A percentile compares a stretch with the other conserved stretches of the same genome.
These are phyloP conservation scores for Molossus alvarezi DNA, from an alignment of 2,797 vertebrate species.

Conservation along the genomic window DNA sequence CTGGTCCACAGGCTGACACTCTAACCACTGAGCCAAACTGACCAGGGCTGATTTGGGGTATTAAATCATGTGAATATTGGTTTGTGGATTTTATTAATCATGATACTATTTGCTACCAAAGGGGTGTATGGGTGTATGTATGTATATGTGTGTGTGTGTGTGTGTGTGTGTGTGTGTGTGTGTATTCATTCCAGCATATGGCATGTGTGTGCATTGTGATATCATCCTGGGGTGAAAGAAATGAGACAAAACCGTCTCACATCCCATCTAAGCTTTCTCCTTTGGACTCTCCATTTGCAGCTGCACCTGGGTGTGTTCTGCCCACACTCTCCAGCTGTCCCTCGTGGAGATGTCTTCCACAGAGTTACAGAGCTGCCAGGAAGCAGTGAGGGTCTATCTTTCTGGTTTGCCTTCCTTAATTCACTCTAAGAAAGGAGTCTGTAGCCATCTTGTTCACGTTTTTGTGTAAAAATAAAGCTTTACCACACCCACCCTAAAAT, in stretches of 20 bases:
- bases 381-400: neutral
- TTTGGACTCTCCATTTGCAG: neutral
- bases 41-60: neutral
- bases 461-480: neutral
- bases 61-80: conserved; percentile 42
- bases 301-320: neutral
- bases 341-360: neutral
- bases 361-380: neutral
- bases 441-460: neutral
- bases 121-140: neutral
- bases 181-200: no score
- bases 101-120: neutral
- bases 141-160: no score
- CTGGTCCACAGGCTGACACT: no score
- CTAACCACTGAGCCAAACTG: no score
- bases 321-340: no score
- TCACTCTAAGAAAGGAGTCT: neutral
- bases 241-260: neutral
- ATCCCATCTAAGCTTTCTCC: neutral
- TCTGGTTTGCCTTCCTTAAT: neutral
- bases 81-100: conserved; percentile 19
- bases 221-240: neutral
- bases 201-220: neutral
- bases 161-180: no score
- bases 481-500: neutral